Conservation (phyloP, 2,113 vertebrate genomes). For the Ciconia maguari region DNA sequence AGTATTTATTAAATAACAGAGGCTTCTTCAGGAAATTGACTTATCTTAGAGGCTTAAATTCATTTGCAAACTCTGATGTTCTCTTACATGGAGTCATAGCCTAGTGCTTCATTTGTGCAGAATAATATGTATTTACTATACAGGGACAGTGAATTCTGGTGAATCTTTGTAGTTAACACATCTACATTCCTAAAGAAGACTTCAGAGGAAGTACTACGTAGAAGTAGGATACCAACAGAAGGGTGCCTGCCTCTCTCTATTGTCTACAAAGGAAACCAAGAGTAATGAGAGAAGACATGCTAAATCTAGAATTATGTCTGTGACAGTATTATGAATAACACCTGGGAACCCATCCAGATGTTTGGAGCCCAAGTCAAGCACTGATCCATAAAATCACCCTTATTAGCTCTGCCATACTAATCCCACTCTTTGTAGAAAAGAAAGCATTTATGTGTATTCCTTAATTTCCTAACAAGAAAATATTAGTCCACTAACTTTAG, state of each 20-base stretch:
- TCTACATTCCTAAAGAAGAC: neutral
- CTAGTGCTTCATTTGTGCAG: neutral
- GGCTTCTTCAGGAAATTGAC: neutral
- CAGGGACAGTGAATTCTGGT: neutral
- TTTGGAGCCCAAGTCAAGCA: neutral
- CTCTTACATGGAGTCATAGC: neutral
- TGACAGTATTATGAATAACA: neutral
- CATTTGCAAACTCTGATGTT: neutral
- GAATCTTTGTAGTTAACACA: neutral
- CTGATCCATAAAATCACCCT: neutral
- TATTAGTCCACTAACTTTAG: neutral
- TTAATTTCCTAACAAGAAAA: neutral
- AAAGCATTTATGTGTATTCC: neutral
- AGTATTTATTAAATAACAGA: neutral
- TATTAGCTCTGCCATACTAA: neutral
- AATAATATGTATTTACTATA: neutral
- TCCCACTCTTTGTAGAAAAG: neutral
- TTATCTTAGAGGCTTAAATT: neutral
- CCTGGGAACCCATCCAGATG: neutral
- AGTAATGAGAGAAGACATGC: neutral
- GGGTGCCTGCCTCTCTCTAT: neutral
- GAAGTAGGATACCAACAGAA: neutral
- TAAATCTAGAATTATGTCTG: neutral
- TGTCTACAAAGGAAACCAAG: neutral
- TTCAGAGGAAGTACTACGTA: neutral